Evolutionary conservation across 2,113 vertebrate genomes (phyloP), one percentile per base, ranked within the genome.

Genomic region (Platysternon megacephalum): DNA sequence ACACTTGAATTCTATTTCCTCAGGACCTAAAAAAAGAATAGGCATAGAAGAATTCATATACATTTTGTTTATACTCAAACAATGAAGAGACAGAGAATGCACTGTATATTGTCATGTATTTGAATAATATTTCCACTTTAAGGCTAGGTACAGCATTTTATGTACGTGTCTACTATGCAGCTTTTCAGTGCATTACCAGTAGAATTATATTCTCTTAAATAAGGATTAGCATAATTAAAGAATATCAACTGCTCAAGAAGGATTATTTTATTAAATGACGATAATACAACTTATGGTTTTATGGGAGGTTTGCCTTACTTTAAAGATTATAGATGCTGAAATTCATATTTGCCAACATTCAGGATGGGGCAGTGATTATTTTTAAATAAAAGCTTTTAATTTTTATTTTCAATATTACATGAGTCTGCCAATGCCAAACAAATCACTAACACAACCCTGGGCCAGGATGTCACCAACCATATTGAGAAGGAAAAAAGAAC

Each of bases 1-100:
- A 95, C 99, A 99, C 95, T 98, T 98, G 96, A 98, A 98, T 95
- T 98, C 98, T 95, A 98, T 83, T 91, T 99, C 99, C 91, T 98
- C 97, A 0, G 98, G 97, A 98, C 99, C 99, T 99, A 85, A 79
- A 98, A 95, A 61, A 72, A 96, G 5, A 98, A 44, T 93, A 96
- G 56, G 8, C 39, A 94, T 5, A 93, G 19, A 83, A 83, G 58
- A 52, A 29, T 29, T 8, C 19, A 87, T n/a, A 61, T 55, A 19
- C 1, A 2, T 21, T 58, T 87, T 94, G 52, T 84, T 10, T 88
- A 13, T 80, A 48, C 5, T 29, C 35, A 79, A 29, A 51, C 52
- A 13, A 83, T 87, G 16, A 65, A 89, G n/a, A 79, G 11, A 51
- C 53, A 81, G 17, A 93, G 35, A 12, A 89, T 93, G 10, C 53